Evolutionary conservation across 1,140 invertebrate species (phyloP), one percentile per base, ranked within the genome.

Genomic region (Drosophila cardini): DNA sequence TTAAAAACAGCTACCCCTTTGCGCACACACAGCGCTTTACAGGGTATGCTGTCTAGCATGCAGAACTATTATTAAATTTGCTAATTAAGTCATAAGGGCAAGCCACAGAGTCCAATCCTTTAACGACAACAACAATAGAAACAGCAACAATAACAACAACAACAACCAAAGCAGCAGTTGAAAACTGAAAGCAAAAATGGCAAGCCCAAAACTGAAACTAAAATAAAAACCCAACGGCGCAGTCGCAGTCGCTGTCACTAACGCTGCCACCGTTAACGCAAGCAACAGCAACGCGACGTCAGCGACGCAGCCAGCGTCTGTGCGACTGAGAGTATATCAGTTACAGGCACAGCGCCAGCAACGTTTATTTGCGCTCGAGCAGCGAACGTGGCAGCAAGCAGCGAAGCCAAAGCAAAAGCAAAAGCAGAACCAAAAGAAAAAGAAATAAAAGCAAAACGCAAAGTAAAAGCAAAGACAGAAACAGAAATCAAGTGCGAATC

Each of bases 341-440:
- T 90, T 90, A 85, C 86, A 82, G 86, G 42, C 82, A 78, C 69
- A 72, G 55, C 55, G 62, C 52, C 70, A 72, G 68, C 72, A 82
- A 82, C 78, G 78, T 77, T 90, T 90, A 90, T 90, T 90, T 90
- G 79, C 86, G 86, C 82, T 86, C 87, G 78, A 90, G 68, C 86
- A 90, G 67, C 73, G 86, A 90, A 90, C 86, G 87, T 90, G 86
- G 86, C 78, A 90, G 82, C 85, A 89, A 65, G 56, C 21, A 26
- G 21, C 21, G 21, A 26, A 26, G 21, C 69, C 56, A 55, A 71
- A 50, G 42, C 76, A 68, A 53, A 50, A 26, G 38, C 50, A 76
- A 58, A 32, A 50, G 13, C 76, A 55, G 55, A 63, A 53, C 21
- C 45, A 57, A 74, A 48, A 21, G 40, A n/a, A 26, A 26, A 26